Evolutionary conservation across 1,140 invertebrate genomes (phyloP), one percentile per base, ranked within the genome.

Genomic region (Tetragnatha versicolor): DNA sequence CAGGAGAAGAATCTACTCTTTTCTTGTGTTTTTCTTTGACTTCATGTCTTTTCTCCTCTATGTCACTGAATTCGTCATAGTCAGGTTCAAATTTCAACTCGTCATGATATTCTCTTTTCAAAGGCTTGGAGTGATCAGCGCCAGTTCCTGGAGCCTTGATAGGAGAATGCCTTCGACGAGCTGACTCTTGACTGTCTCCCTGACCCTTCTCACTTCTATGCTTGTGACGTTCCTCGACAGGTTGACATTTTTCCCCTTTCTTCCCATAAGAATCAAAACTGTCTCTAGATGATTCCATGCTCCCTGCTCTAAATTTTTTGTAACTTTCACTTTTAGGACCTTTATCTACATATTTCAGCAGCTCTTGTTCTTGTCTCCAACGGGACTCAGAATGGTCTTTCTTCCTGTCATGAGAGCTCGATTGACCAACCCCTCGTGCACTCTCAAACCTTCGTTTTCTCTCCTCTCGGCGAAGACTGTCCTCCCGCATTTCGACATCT

Each of bases 21-120:
- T 79, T 69, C 7, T 9, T 12, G 10, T 6, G 10, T 51, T 79
- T 72, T 20, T 49, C 53, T 55, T 80, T 65, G 14, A 4, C 39
- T 35, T 80, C 58, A 37, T 22, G 20, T 0, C 3, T 14, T 37
- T 65, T 66, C 27, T 72, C 77, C 35, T 65, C 69, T 29, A 37
- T 25, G 60, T 81, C 80, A 81, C 80, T 81, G 14, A 53, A 84
- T 78, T 76, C 85, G 27, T 92, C 91, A 84, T 92, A 92, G 85
- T 92, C 91, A 2, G 91, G 91, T 81, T 91, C 91, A 83, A 93
- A 93, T 80, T 88, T 90, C 0, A 91, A 88, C 84, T 92, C 92
- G 81, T 92, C 91, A 14, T 73, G 20, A 60, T 66, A 55, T 60
- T 60, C 65, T 31, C 27, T 55, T 35, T 27, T 39, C 12, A 6